Conservation (phyloP, 2,888 invertebrate species). For the Mallateleia sp. region DNA sequence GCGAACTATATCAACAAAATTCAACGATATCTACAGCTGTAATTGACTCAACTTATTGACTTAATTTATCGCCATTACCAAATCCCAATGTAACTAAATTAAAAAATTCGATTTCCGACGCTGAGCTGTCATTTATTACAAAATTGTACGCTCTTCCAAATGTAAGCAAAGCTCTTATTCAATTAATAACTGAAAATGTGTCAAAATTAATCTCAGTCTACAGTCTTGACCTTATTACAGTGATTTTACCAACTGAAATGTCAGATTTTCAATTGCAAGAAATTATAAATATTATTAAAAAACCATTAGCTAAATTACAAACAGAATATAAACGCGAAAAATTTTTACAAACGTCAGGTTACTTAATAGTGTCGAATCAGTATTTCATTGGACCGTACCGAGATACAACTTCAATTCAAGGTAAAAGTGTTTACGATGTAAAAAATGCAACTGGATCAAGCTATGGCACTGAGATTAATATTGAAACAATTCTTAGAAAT, state of each 20-base stretch:
- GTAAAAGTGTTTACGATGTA: conserved; percentile 16
- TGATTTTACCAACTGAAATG: no score
- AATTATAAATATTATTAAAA: no score
- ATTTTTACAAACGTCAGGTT: conserved; percentile 37
- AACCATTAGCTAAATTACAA: conserved; percentile 17
- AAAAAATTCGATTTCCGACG: not conserved
- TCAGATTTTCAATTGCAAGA: not conserved
- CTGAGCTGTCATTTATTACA: not conserved
- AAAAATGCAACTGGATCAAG: conserved; percentile 65
- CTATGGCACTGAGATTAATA: conserved; percentile 48
- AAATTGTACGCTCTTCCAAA: not conserved
- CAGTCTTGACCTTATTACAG: no score
- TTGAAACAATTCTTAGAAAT: conserved; percentile 66
- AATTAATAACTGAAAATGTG: not conserved
- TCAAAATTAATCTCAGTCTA: not conserved
- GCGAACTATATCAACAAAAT: no score
- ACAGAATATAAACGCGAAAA: conserved; percentile 52
- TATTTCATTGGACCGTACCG: conserved; percentile 39
- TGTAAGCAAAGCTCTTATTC: not conserved
- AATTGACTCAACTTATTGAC: no score
- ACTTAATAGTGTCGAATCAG: conserved; percentile 18
- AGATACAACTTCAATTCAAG: conserved; percentile 19
- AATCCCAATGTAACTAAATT: no score
- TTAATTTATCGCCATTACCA: no score
- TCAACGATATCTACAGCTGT: no score